Percentiles rank a stretch among this genome's conserved stretches.
Evolutionary conservation across 2,113 vertebrate genomes (phyloP).

Genomic region (Strix uralensis): DNA sequence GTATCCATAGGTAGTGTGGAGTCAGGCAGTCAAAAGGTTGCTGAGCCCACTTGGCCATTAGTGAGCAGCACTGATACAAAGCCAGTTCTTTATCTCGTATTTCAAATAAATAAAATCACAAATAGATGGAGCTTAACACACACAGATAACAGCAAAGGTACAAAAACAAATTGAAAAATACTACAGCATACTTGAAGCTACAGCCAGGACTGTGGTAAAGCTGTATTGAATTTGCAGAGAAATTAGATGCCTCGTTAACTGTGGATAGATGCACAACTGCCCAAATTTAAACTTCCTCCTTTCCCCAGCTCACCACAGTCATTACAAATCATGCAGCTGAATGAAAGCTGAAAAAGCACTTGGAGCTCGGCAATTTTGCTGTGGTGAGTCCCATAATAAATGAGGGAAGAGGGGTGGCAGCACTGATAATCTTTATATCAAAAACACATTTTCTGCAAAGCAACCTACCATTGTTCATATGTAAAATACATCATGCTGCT

Average conservation of each 20-base stretch:
- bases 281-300: slow-evolving; percentile 63
- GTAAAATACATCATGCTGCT: slow-evolving; percentile 34
- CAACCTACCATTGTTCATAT: slow-evolving; percentile 32
- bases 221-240: not conserved
- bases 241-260: slow-evolving; percentile 56
- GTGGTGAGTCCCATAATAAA: slow-evolving; percentile 31
- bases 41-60: not conserved
- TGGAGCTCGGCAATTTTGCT: slow-evolving; percentile 4
- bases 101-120: not conserved
- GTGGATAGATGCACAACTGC: slow-evolving; percentile 41
- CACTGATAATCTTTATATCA: slow-evolving; percentile 60
- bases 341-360: slow-evolving; percentile 36
- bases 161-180: not conserved
- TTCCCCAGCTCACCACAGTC: slow-evolving; percentile 35
- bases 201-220: not conserved
- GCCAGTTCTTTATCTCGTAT: not conserved
- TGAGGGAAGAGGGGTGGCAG: slow-evolving; percentile 38
- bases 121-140: not conserved
- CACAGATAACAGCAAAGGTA: not conserved
- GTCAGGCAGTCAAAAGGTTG: not conserved
- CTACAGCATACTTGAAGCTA: not conserved
- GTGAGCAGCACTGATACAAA: not conserved
- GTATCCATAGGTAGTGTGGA: not conserved
- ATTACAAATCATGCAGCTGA: slow-evolving; percentile 54
- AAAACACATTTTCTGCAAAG: slow-evolving; percentile 58